Evolutionary conservation across 2,888 invertebrate species (phyloP).

Genomic region (Tipula unca): DNA sequence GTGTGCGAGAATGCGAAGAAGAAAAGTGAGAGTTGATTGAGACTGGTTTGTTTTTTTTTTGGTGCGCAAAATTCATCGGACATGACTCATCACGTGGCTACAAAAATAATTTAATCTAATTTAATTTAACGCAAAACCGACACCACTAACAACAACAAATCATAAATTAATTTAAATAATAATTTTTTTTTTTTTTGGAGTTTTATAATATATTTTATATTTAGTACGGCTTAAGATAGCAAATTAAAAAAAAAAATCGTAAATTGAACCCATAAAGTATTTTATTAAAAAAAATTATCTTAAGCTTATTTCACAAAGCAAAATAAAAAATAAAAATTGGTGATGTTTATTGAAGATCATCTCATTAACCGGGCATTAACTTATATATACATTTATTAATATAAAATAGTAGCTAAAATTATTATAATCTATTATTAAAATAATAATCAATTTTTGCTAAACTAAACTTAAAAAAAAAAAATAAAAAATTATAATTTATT

Average conservation of each 20-base stretch:
- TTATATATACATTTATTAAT: not conserved
- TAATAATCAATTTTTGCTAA: slow-evolving; percentile 8
- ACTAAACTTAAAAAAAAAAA: not conserved
- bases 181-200: not conserved
- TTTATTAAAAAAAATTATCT: not conserved
- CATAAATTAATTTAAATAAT: not conserved
- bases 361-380: slow-evolving; percentile 14
- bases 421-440: not conserved
- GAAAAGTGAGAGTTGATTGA: not conserved
- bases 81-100: not conserved
- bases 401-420: not conserved
- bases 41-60: not conserved
- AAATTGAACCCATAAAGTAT: not conserved
- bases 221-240: not conserved
- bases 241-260: too few species aligned
- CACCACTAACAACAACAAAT: not conserved
- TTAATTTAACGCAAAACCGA: not conserved
- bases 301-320: not conserved
- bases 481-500: not conserved
- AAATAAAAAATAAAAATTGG: not conserved
- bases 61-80: not conserved
- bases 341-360: not conserved
- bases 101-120: not conserved
- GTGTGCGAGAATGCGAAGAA: not conserved
- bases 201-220: not conserved